These are phyloP conservation scores for Sebastiscus tertius DNA, from an alignment of 2,797 vertebrate species.

Conservation along the genomic window DNA sequence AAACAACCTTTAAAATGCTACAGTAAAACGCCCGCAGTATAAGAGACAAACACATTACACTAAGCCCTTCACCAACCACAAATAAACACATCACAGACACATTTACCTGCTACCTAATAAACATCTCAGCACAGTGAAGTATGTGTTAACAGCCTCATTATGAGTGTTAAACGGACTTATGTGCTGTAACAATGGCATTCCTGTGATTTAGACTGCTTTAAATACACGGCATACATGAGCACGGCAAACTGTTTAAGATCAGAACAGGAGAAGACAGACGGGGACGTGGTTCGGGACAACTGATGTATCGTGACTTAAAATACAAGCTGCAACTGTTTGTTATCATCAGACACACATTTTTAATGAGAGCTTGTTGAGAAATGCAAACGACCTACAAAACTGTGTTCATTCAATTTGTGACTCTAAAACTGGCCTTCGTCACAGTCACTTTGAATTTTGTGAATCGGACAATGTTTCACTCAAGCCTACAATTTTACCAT, in stretches of 20 bases:
- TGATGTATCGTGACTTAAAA: neutral
- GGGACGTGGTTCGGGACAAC: neutral
- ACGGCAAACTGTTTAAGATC: neutral
- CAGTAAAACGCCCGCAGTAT: neutral
- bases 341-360: neutral
- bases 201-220: conserved; percentile 35
- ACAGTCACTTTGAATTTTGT: neutral
- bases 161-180: conserved; percentile 41
- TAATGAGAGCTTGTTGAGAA: neutral
- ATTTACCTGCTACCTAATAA: conserved; percentile 20
- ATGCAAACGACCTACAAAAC: neutral
- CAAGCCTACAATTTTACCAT: neutral
- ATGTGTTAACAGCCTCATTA: conserved; percentile 62
- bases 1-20: neutral
- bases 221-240: conserved; percentile 18
- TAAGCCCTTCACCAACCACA: neutral
- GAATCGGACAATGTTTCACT: neutral
- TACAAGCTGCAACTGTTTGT: neutral
- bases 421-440: neutral
- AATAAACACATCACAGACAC: neutral
- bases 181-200: conserved; percentile 40
- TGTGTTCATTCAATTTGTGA: neutral
- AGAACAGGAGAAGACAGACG: conserved; percentile 12
- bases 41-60: neutral
- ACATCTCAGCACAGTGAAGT: conserved; percentile 40